A percentile compares a stretch with the other conserved stretches of the same genome.
Evolutionary conservation across 2,113 vertebrate species (phyloP).

Genomic region (Saccopteryx leptura): DNA sequence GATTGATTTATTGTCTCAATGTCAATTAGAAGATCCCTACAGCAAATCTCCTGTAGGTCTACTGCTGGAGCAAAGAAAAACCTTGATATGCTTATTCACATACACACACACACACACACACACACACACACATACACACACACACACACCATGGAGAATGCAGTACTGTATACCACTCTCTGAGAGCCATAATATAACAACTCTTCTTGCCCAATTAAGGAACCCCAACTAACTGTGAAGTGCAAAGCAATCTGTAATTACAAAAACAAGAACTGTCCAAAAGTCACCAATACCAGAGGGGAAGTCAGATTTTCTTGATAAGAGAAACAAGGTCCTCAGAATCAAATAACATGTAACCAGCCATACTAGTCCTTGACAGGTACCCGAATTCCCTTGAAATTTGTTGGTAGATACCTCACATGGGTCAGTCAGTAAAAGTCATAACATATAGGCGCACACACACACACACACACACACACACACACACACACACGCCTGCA

Average conservation of each 20-base stretch:
- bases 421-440: neutral
- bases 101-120: neutral
- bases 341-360: constrained; percentile 80
- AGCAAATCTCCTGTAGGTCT: constrained; percentile 64
- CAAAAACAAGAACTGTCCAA: constrained; percentile 64
- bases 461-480: constrained; percentile 26
- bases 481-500: constrained; percentile 39
- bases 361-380: constrained; percentile 72
- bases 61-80: neutral
- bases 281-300: neutral
- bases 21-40: constrained; percentile 71
- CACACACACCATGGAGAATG: neutral
- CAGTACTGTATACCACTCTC: constrained; percentile 9
- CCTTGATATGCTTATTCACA: neutral
- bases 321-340: constrained; percentile 57
- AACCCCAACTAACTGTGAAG: constrained; percentile 64
- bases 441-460: neutral
- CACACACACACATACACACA: neutral
- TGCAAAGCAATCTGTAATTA: constrained; percentile 52
- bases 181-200: constrained; percentile 59
- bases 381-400: constrained; percentile 70
- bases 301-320: constrained; percentile 79
- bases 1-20: constrained; percentile 70
- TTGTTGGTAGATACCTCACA: constrained; percentile 61
- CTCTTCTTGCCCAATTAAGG: constrained; percentile 58